Evolutionary conservation across 1,140 invertebrate genomes (phyloP).

Genomic region (Philopotamus ludificatus): DNA sequence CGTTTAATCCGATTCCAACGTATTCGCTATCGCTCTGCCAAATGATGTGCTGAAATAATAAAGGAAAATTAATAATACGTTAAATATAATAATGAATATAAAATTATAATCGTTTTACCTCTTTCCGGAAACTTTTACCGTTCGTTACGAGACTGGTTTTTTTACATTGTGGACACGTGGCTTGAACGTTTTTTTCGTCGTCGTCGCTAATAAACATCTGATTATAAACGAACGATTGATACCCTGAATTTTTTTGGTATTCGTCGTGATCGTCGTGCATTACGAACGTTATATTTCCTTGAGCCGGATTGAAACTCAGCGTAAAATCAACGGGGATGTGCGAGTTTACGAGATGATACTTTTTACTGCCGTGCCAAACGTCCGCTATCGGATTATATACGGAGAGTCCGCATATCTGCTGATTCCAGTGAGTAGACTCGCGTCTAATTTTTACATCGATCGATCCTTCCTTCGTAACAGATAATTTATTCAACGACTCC

Average conservation of each 20-base stretch:
- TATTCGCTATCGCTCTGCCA: slow-evolving; percentile 43
- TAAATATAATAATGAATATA: slow-evolving; percentile 20
- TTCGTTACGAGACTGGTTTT: slow-evolving; percentile 43
- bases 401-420: slow-evolving; percentile 39
- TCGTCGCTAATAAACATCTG: slow-evolving; percentile 45
- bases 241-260: slow-evolving; percentile 44
- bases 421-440: slow-evolving; percentile 18
- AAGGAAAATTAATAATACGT: background rate
- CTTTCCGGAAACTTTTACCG: slow-evolving; percentile 41
- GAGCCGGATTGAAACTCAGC: slow-evolving; percentile 41
- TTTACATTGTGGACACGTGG: slow-evolving; percentile 44
- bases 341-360: slow-evolving; percentile 42
- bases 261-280: slow-evolving; percentile 22
- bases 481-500: no score
- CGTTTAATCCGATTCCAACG: slow-evolving; percentile 43
- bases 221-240: slow-evolving; percentile 42
- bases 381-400: slow-evolving; percentile 49
- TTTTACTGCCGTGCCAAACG: slow-evolving; percentile 47
- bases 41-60: slow-evolving; percentile 38
- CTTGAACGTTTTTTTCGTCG: slow-evolving; percentile 42
- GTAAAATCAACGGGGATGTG: slow-evolving; percentile 44
- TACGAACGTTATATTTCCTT: background rate
- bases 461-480: no score
- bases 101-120: slow-evolving; percentile 37
- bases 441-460: slow-evolving; percentile 9